Evolutionary conservation across 2,113 vertebrate genomes (phyloP).

Genomic region (Barnardius zonarius): DNA sequence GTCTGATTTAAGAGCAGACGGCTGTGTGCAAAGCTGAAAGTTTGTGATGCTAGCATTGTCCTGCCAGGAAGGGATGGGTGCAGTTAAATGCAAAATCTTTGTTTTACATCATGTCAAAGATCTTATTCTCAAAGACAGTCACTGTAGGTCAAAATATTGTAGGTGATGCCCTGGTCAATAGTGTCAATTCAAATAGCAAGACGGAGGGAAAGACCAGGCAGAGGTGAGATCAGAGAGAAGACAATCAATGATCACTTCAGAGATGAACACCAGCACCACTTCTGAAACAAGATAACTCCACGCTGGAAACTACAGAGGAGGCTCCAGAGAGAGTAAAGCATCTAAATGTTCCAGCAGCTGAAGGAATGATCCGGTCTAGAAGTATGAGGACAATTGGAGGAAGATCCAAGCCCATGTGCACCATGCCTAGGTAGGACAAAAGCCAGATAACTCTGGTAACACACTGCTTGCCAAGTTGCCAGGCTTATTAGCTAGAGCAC

Average conservation of each 20-base stretch:
- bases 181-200: background rate
- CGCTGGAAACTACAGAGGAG: background rate
- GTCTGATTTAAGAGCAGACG: background rate
- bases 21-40: background rate
- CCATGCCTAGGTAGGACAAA: background rate
- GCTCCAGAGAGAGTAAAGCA: background rate
- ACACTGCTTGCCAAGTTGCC: background rate
- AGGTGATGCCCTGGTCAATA: background rate
- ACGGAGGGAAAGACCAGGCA: background rate
- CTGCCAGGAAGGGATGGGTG: background rate
- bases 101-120: background rate
- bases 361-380: background rate
- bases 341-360: background rate
- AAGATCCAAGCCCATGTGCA: background rate
- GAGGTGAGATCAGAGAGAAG: background rate
- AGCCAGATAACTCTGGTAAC: background rate
- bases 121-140: background rate
- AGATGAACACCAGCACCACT: background rate
- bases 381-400: background rate
- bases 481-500: background rate
- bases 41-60: background rate
- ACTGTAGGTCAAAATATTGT: background rate
- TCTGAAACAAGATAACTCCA: background rate
- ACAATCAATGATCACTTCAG: background rate
- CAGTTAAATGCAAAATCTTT: background rate